These are phyloP conservation scores for Trachurus trachurus DNA, from an alignment of 2,797 vertebrate species.

Conservation along the genomic window DNA sequence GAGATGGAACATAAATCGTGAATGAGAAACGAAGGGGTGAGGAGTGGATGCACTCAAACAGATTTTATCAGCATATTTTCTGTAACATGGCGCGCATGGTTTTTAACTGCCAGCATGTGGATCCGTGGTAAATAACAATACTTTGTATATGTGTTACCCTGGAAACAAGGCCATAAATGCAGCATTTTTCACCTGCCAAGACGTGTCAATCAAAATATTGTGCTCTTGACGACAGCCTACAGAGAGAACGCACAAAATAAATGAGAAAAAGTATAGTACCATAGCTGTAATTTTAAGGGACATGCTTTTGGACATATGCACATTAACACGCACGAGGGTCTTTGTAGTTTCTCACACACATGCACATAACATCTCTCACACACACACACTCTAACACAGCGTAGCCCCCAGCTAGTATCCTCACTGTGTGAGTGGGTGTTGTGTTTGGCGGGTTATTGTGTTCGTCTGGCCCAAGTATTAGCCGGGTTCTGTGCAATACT, in stretches of 20 bases:
- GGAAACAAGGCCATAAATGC: constrained; percentile 59
- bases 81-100: constrained; percentile 27
- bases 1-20: constrained; percentile 11
- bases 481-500: constrained; percentile 54
- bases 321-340: constrained; percentile 43
- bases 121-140: constrained; percentile 44
- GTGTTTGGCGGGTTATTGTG: constrained; percentile 69
- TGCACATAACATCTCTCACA: constrained; percentile 4
- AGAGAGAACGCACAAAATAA: constrained; percentile 41
- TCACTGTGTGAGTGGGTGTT: constrained; percentile 63
- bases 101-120: constrained; percentile 38
- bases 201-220: constrained; percentile 63
- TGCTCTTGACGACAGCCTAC: constrained; percentile 31
- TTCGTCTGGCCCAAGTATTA: constrained; percentile 74
- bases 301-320: constrained; percentile 24
- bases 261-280: constrained; percentile 26
- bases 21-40: neutral
- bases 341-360: constrained; percentile 50
- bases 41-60: constrained; percentile 22
- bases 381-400: constrained; percentile 22
- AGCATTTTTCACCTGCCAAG: constrained; percentile 28
- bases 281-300: constrained; percentile 35
- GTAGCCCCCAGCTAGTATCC: constrained; percentile 54
- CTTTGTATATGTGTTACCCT: constrained; percentile 71
- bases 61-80: constrained; percentile 40